Base-by-base conservation (phyloP, 2,113 vertebrate genomes). In the Psittacara wagleri region DNA sequence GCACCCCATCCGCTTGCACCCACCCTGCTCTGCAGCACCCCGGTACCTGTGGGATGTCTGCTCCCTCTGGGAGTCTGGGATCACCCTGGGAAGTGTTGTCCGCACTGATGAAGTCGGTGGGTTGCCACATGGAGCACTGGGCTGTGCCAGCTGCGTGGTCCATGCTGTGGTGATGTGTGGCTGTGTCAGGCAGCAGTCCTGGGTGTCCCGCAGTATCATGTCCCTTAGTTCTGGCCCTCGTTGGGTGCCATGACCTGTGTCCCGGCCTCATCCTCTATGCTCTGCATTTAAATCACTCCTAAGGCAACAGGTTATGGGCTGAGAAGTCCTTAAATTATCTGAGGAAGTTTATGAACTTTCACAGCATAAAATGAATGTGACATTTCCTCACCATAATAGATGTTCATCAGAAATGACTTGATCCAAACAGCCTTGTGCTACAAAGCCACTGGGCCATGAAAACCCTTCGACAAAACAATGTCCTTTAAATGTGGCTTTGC, bases 391-490 rank as follows among this genome's bases (percentile, higher is more conserved):
- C 75, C 25, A 9, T 95, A 92, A 95, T 96, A 95, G 96, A 95
- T 95, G 93, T 43, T 87, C 91, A 75, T 97, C 94, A 77, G 92
- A 78, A 94, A 88, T n/a, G 4, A 82, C 95, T 91, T 15, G 83
- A 89, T 93, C 92, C 92, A 86, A 86, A 90, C 91, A 96, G 89
- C 97, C 96, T 97, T 95, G 96, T 94, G 90, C 92, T 90, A 19
- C 54, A 87, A 80, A 95, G 81, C 68, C 61, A 78, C 39, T 1
- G 55, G 94, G 91, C 95, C 78, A 35, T 96, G 94, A 95, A 97
- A 94, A 95, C 54, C 89, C 86, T 95, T 95, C 91, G 87, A 94
- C 96, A 92, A 97, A 97, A 96, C 82, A 92, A 72, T 92, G 93
- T 91, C 77, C 83, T 90, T 88, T 96, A 81, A 68, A 86, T 2